Evolutionary conservation across 2,888 invertebrate genomes (phyloP).

Genomic region (Xanthorhoe spadicearia): DNA sequence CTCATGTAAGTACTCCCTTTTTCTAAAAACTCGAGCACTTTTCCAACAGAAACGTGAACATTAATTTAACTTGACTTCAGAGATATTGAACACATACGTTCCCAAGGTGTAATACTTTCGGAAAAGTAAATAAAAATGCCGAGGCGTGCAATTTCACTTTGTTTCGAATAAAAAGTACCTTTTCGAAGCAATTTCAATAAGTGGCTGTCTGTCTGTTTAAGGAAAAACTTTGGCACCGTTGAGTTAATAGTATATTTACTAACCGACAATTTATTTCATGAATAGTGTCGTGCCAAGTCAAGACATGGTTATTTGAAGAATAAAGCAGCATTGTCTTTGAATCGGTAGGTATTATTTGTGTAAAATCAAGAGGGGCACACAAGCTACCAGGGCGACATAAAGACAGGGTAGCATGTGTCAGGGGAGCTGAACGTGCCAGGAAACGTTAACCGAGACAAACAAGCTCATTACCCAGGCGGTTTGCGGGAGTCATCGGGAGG

Average conservation of each 20-base stretch:
- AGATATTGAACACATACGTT: constrained; percentile 36
- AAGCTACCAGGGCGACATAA: constrained; percentile 15
- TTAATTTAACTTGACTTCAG: constrained; percentile 34
- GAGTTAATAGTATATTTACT: background rate
- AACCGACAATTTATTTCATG: background rate
- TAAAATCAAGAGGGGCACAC: background rate
- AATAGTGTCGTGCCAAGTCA: too few relatives aligned
- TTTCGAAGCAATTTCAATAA: constrained; percentile 30
- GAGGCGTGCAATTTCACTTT: constrained; percentile 57
- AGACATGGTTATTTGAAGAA: too few relatives aligned
- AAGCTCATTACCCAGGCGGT: constrained; percentile 25
- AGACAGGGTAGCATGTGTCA: constrained; percentile 22
- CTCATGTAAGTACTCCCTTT: background rate
- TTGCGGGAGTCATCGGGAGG: constrained; percentile 18
- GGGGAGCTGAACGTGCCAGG: constrained; percentile 22
- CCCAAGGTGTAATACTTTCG: constrained; percentile 51
- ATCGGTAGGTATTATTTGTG: background rate
- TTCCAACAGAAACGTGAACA: constrained; percentile 9
- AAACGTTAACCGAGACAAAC: constrained; percentile 27
- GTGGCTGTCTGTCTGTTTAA: constrained; percentile 16
- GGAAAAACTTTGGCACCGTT: constrained; percentile 11
- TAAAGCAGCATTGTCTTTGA: background rate
- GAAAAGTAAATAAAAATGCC: constrained; percentile 64
- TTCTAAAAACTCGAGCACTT: constrained; percentile 9
- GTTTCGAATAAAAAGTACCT: constrained; percentile 43